Base-by-base conservation (phyloP, 2,113 vertebrate species). In the Aphelocoma coerulescens region DNA sequence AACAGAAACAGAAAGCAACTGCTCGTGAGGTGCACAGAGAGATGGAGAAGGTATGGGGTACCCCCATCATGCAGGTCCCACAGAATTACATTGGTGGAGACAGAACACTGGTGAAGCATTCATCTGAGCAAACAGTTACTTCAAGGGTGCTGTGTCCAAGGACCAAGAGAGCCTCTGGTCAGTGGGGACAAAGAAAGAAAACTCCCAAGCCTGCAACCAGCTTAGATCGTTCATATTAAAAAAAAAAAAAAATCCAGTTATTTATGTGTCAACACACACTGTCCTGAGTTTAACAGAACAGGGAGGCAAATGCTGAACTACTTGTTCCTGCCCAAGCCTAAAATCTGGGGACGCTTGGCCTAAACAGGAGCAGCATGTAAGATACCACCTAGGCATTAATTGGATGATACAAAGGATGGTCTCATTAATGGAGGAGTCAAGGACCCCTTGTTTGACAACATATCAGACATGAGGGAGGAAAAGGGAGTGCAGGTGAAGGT, bases 1-100 rank as follows among this genome's bases (percentile, higher is more conserved):
- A 97, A 61, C 98, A 99, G 89, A 99, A 98, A 91, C 97, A 99
- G 80, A 98, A 86, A 94, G 97, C 98, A 91, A 98, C 96, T 3
- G 96, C 98, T 39, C 94, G 94, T 0, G 98, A 99, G 97, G 97
- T 98, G 97, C 97, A 96, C 72, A 98, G 92, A 84, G 98, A 99
- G 90, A 97, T 90, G 91, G 98, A 98, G 94, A 99, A 98, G 97
- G 99, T 99, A 92, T 8, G 67, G 84, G 30, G 2, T 26, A 11
- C 35, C 54, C n/a, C 26, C 37, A 32, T 69, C 32, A 5, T 17
- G 32, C 68, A 85, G 35, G 30, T 63, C 51, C 78, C 44, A n/a
- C 33, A 28, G 43, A 71, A 32, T 51, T 32, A 76, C 63, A 7
- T 12, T 41, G 41, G 33, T 58, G 35, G 35, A 55, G 28, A 65